Percentiles rank a stretch among this genome's conserved stretches.
Conservation (phyloP, 2,113 vertebrate species). For the Lontra canadensis region DNA sequence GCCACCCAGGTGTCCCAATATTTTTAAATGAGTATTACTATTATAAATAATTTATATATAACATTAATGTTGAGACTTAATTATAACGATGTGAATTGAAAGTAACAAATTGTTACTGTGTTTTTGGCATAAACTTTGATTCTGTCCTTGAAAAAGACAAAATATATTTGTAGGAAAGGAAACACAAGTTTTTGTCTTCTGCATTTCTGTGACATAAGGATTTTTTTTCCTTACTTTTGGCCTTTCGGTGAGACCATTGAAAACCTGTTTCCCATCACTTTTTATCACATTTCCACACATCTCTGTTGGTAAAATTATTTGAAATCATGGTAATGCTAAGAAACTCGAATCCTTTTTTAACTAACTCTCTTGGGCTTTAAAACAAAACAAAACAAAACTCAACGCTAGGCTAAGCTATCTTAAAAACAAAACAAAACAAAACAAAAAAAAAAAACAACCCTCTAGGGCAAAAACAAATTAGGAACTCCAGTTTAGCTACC, state of each 20-base stretch:
- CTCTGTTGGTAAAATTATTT: not conserved
- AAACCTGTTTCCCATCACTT: not conserved
- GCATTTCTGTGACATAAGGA: not conserved
- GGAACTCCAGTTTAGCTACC: not conserved
- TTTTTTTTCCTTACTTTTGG: not conserved
- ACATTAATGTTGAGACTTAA: slow-evolving; percentile 13
- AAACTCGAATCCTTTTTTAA: slow-evolving; percentile 10
- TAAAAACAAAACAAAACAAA: too few species aligned
- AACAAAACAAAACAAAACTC: not conserved
- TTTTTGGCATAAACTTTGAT: slow-evolving; percentile 13
- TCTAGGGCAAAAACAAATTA: slow-evolving; percentile 18
- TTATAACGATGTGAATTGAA: slow-evolving; percentile 13
- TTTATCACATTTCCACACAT: slow-evolving; percentile 40
- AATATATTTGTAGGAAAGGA: slow-evolving; percentile 30
- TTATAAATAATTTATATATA: slow-evolving; percentile 7
- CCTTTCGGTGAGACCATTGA: not conserved
- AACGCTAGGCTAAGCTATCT: not conserved
- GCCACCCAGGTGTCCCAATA: not conserved
- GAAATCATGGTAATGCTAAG: slow-evolving; percentile 5
- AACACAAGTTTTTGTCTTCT: not conserved
- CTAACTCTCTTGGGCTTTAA: not conserved
- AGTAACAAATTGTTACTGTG: not conserved
- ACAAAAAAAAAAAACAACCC: too few species aligned
- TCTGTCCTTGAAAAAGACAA: slow-evolving; percentile 15
- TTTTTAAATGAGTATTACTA: not conserved